phyloP scores from a whole-genome alignment of 2,888 invertebrate species.

The Lottia gigantea region DNA sequence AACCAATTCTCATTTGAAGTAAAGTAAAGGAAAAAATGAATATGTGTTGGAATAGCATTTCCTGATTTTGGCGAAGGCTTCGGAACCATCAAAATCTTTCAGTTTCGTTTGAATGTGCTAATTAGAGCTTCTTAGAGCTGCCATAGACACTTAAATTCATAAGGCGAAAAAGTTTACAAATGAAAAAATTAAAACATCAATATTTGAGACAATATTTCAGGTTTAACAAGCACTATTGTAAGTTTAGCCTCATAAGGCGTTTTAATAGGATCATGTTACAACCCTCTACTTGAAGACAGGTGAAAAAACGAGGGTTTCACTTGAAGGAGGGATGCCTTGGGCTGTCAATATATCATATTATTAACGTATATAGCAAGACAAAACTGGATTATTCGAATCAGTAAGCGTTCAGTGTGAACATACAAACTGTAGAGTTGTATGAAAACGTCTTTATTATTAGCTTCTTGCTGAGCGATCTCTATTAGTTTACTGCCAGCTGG shows the following conservation, averaged over 20 bases:
- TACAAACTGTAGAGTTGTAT: neutral
- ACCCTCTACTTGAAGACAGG: neutral
- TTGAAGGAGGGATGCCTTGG: neutral
- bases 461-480: slow-evolving; percentile 8
- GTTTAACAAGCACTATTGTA: no score
- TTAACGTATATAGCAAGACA: neutral
- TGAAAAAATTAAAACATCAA: no score
- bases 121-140: no score
- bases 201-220: no score
- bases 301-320: slow-evolving; percentile 3
- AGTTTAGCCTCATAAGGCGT: neutral
- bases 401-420: slow-evolving; percentile 2
- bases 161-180: no score
- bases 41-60: no score
- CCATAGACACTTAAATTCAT: no score
- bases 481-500: slow-evolving; percentile 8
- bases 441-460: slow-evolving; percentile 2
- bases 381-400: neutral
- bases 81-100: no score
- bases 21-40: no score
- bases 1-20: no score
- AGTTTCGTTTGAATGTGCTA: no score
- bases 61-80: no score
- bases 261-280: neutral
- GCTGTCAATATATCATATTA: slow-evolving; percentile 1